Evolutionary conservation across 2,888 invertebrate genomes (phyloP), one percentile per base, ranked within the genome.

Genomic region (Orchestes rusci): DNA sequence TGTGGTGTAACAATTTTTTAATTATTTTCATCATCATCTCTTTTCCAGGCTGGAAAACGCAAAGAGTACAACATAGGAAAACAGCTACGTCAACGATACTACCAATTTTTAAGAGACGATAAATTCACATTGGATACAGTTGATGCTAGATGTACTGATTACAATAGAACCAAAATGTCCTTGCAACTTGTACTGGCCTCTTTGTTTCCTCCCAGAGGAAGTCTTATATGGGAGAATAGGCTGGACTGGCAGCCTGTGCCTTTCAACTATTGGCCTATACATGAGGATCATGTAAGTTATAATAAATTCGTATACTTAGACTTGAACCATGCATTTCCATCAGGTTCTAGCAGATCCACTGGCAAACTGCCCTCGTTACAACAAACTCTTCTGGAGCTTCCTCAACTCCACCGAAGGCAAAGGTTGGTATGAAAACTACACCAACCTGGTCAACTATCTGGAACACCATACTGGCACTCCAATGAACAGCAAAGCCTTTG

Each of bases 121-220:
- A 60, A 68, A 34, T 83, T 79, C 60, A 68, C 67, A 48, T 71
- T 75, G 10, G 71, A 75, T 43, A 57, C 55, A 16, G 51, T 84
- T 37, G 73, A 76, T 60, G 75, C 84, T 2, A 74, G 80, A 60
- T 79, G 79, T 42, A 84, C 85, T 1, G 79, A 80, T 50, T 76
- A 80, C 16, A 75, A 81, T 57, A 72, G 88, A 39, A 81, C 87
- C 2, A 73, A 82, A 61, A 82, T 82, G 78, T 80, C 82, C 37
- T 76, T 82, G 34, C 73, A 78, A 53, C 69, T 79, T 16, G 75
- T 82, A 33, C 65, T 84, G 47, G 81, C 84, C 15, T 83, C 80
- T 8, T 63, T 87, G 42, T 84, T 77, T 68, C 79, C 79, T 35
- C 81, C 82, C 1, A 54, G 80, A 0, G 60, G 61, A 3, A 56